Evolutionary conservation across 2,888 invertebrate genomes (phyloP), one percentile per base, ranked within the genome.

Genomic region (Thalpophila matura): DNA sequence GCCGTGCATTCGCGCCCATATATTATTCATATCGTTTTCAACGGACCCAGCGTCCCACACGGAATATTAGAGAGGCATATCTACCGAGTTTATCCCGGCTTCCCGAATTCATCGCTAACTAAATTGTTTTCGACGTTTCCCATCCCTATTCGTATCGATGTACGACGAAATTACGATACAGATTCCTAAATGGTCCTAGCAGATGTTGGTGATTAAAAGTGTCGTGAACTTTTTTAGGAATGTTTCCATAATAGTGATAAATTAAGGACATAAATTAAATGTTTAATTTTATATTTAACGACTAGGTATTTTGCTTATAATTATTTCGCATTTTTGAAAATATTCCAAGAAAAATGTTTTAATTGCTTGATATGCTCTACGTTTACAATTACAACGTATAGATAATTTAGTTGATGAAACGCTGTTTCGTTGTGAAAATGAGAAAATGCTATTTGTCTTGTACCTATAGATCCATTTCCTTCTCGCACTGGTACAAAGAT

Each of bases 11-110:
- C 88, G 75, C 77, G 75, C 53, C 84, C 67, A 85, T 93, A 89
- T 93, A 91, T 92, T 93, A 94, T 94, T 91, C 93, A 94, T 89
- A 88, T 86, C 84, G 89, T 91, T 94, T 92, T 93, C 93, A 92
- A 83, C 92, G 86, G 81, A 83, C 86, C 85, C 81, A 84, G 82
- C 87, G 86, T 82, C 81, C 91, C 93, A 94, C 88, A 94, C 92
- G 90, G 94, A 94, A 94, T 94, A 93, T 94, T 93, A 91, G 93
- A 94, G 90, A 81, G 77, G 82, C 85, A 86, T 89, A 89, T 88
- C 86, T 86, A 79, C 83, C 77, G 79, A 86, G 87, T 88, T 89
- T 85, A 90, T 86, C 83, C 87, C 73, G 82, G 86, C 88, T 90
- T 91, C 89, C 86, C 88, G 86, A 90, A 91, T 91, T 87, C 89